These are phyloP conservation scores for Megaceryle maxima DNA, from an alignment of 2,113 vertebrate genomes.

Conservation along the genomic window DNA sequence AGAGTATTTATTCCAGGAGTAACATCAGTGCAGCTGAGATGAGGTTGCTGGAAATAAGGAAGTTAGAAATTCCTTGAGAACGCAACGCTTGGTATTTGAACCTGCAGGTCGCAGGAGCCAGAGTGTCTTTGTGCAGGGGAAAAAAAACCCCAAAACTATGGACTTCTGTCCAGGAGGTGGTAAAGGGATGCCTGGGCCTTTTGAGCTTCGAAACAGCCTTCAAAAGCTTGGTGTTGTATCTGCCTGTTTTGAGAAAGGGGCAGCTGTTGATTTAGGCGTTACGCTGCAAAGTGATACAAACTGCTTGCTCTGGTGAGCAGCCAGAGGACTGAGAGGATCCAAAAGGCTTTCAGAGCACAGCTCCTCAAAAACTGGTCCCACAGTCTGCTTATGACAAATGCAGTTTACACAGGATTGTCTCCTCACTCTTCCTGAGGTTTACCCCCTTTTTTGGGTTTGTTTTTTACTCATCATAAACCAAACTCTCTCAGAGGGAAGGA, in stretches of 20 bases:
- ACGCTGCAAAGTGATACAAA: background rate
- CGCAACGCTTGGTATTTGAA: accelerated
- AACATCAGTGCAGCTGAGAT: background rate
- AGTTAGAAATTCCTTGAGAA: background rate
- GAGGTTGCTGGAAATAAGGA: background rate
- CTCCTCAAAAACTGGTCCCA: background rate
- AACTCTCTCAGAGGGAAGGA: background rate
- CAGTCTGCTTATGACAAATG: background rate
- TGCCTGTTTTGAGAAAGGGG: background rate
- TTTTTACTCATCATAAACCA: background rate
- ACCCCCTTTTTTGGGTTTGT: no score
- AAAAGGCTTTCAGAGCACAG: background rate
- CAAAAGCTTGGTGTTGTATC: background rate
- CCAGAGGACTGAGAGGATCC: background rate
- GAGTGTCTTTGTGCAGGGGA: background rate
- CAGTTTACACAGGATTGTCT: background rate
- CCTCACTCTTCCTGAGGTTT: background rate
- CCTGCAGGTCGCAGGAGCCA: background rate
- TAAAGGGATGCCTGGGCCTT: background rate
- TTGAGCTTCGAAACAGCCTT: background rate
- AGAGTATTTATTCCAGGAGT: background rate
- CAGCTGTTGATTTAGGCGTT: background rate
- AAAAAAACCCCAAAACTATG: no score
- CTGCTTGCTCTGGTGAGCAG: background rate
- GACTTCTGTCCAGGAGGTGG: background rate